Evolutionary conservation across 2,797 vertebrate species (phyloP), one percentile per base, ranked within the genome.

Genomic region (Emys orbicularis): DNA sequence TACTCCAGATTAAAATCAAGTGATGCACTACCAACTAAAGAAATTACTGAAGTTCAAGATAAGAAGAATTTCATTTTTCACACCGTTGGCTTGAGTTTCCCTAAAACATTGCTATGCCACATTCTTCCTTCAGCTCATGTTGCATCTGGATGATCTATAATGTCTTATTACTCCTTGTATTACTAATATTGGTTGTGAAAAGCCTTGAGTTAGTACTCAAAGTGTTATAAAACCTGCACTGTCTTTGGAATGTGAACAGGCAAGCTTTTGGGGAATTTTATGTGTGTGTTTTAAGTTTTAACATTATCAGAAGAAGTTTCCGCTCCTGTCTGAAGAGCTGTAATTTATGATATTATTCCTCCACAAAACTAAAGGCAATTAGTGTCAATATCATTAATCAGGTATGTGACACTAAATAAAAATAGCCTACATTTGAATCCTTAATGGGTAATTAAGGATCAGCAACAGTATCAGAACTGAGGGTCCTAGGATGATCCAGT

Each of bases 261-360:
- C 44, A 89, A 34, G 72, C 74, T 72, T 83, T 81, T 52, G 18
- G 5, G 2, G 80, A 80, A 88, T n/a, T 61, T 34, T 61, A 61
- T 61, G 65, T 65, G 41, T 81, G 77, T 91, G 19, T 82, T 92
- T 81, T 68, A 6, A 81, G 56, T 52, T 89, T 34, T 50, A 53
- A 27, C 77, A 54, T 86, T 83, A 79, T 79, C 25, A n/a, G 80
- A 91, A 86, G 23, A 87, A 74, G 86, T 93, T 86, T 88, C 87
- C 21, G 90, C 56, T 54, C 29, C 47, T 65, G 52, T 49, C 91
- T 90, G 65, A 74, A 84, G 56, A 86, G 41, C 21, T 90, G 12
- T 91, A 80, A 91, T 93, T 81, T 76, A 49, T 68, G 79, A 54
- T 25, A 76, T 57, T 87, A 31, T 59, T 74, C 44, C 86, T 87